A percentile compares a stretch with the other conserved stretches of the same genome.
These are phyloP conservation scores for Gryllus bimaculatus DNA, from an alignment of 1,140 invertebrate genomes.

Conservation along the genomic window DNA sequence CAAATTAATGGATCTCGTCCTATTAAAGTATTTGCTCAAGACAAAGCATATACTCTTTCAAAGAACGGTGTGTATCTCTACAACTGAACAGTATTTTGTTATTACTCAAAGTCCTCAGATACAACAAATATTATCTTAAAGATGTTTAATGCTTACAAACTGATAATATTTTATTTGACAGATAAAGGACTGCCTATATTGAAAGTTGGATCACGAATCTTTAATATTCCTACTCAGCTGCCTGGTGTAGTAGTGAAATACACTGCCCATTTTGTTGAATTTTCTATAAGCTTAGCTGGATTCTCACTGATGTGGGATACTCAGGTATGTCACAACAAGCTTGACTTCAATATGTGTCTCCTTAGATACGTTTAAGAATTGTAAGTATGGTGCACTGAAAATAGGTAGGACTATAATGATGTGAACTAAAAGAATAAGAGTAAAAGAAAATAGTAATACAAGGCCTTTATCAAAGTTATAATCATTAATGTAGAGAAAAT, in stretches of 20 bases:
- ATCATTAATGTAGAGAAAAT: no score
- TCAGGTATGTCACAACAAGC: constrained; percentile 28
- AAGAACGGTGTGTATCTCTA: constrained; percentile 33
- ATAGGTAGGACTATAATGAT: no score
- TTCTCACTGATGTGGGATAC: constrained; percentile 63
- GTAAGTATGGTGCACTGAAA: background rate
- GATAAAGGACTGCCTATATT: constrained; percentile 43
- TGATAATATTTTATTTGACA: constrained; percentile 27
- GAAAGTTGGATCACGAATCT: constrained; percentile 25
- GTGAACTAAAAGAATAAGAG: no score
- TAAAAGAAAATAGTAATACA: no score
- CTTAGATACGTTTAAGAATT: background rate
- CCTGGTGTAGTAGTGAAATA: constrained; percentile 58
- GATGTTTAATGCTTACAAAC: background rate
- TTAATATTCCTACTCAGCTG: constrained; percentile 57
- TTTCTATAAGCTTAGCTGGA: constrained; percentile 55
- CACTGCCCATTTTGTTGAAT: constrained; percentile 52
- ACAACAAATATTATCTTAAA: background rate
- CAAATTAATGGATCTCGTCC: constrained; percentile 41
- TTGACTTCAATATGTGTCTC: background rate
- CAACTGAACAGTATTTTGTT: constrained; percentile 14
- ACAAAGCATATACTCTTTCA: constrained; percentile 51
- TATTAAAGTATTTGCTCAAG: constrained; percentile 55
- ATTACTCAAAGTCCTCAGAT: background rate
- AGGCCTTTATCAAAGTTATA: no score